These are phyloP conservation scores for Camelus bactrianus DNA, from an alignment of 2,113 vertebrate species.

Conservation along the genomic window DNA sequence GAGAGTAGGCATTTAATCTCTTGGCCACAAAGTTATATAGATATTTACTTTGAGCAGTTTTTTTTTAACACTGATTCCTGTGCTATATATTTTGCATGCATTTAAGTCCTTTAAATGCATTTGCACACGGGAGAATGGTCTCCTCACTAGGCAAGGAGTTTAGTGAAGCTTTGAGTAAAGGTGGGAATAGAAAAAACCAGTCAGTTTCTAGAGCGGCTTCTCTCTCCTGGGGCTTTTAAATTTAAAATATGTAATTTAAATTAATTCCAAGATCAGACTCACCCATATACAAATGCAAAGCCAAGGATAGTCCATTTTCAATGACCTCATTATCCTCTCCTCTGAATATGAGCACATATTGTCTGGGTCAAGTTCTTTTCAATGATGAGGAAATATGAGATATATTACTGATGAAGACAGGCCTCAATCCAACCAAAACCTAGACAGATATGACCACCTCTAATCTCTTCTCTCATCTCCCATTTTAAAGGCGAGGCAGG, in stretches of 20 bases:
- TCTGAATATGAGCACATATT: neutral
- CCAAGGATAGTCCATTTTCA: neutral
- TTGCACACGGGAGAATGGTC: neutral
- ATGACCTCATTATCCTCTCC: neutral
- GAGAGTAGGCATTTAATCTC: neutral
- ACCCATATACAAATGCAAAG: neutral
- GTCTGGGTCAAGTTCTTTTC: neutral
- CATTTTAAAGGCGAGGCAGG: neutral
- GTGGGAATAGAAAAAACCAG: neutral
- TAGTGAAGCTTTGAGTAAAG: neutral
- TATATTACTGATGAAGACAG: neutral
- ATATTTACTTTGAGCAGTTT: neutral
- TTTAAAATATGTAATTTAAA: neutral
- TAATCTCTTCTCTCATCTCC: slow-evolving; percentile 2
- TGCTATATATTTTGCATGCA: neutral
- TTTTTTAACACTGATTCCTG: neutral
- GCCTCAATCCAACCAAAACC: neutral
- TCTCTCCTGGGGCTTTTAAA: neutral
- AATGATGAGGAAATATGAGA: neutral
- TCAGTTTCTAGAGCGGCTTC: neutral
- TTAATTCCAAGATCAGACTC: slow-evolving; percentile 15
- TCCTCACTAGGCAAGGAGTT: neutral
- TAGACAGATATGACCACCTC: neutral
- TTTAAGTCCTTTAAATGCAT: neutral
- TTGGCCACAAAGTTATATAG: neutral